Conservation (phyloP, 2,113 vertebrate genomes). For the Thymallus thymallus region DNA sequence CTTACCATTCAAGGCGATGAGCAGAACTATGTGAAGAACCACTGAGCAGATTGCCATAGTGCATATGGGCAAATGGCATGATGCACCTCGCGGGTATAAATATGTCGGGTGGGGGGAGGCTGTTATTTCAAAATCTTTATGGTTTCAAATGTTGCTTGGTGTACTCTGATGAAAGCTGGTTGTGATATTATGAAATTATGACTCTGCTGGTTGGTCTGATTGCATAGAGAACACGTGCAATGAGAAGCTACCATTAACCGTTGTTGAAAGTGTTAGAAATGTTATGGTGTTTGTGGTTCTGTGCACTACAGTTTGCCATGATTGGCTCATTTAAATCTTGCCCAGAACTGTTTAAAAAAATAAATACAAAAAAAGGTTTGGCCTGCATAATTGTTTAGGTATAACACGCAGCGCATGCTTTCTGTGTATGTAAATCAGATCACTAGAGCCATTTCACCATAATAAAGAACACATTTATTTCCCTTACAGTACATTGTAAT, state of each 20-base stretch:
- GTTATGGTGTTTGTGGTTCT: too few relatives aligned
- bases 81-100: not conserved
- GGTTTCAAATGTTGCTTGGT: too few relatives aligned
- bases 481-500: not conserved
- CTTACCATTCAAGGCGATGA: slow-evolving; percentile 50
- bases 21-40: slow-evolving; percentile 19
- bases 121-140: not conserved
- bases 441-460: not conserved
- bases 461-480: not conserved
- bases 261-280: not conserved
- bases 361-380: not conserved
- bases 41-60: slow-evolving; percentile 38
- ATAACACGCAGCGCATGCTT: not conserved
- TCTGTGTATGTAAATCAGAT: not conserved
- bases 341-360: not conserved
- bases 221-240: not conserved
- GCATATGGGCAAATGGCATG: slow-evolving; percentile 5
- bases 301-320: too few relatives aligned
- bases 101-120: not conserved
- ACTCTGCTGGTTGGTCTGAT: too few relatives aligned
- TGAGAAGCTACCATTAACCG: not conserved
- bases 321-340: too few relatives aligned
- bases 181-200: not conserved
- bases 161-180: too few relatives aligned
- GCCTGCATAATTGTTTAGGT: not conserved